A percentile compares a stretch with the other conserved stretches of the same genome.
phyloP scores from a whole-genome alignment of 2,113 vertebrate species.

The Pao palembangensis region DNA sequence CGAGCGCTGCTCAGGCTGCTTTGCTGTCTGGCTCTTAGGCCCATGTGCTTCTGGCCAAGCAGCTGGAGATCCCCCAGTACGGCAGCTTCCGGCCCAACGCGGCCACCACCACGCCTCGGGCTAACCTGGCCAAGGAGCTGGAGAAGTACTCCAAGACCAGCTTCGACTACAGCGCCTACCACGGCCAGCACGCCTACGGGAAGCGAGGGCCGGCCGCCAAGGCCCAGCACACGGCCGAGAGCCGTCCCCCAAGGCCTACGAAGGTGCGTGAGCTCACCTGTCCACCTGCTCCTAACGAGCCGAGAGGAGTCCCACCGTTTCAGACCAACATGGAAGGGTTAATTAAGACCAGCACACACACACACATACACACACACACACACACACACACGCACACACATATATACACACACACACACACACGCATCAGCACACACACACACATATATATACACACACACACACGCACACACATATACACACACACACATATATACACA shows the following conservation, averaged over 20 bases:
- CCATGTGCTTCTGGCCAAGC: constrained; percentile 99
- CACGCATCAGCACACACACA: no score
- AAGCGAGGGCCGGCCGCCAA: constrained; percentile 88
- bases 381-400: no score
- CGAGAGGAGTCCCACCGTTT: no score
- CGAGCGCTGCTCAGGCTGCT: no score
- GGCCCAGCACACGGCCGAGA: constrained; percentile 87
- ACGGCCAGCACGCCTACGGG: constrained; percentile 82
- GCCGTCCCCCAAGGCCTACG: constrained; percentile 92
- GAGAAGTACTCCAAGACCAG: constrained; percentile 99
- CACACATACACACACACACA: no score
- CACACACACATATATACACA: no score
- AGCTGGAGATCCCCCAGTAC: constrained; percentile 98
- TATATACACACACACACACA: no score
- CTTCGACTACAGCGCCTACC: constrained; percentile 89
- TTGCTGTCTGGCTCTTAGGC: constrained; percentile 78
- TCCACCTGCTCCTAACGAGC: background rate
- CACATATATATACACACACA: no score
- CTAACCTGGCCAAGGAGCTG: constrained; percentile 98
- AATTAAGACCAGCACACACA: no score
- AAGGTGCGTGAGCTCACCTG: constrained; percentile 73
- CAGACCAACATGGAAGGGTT: no score
- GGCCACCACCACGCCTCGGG: constrained; percentile 94
- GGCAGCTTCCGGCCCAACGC: no score
- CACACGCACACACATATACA: no score